Percentiles rank a stretch among this genome's conserved stretches.
These are phyloP conservation scores for Branchipolynoe longqiensis DNA, from an alignment of 2,888 invertebrate genomes.

Conservation along the genomic window DNA sequence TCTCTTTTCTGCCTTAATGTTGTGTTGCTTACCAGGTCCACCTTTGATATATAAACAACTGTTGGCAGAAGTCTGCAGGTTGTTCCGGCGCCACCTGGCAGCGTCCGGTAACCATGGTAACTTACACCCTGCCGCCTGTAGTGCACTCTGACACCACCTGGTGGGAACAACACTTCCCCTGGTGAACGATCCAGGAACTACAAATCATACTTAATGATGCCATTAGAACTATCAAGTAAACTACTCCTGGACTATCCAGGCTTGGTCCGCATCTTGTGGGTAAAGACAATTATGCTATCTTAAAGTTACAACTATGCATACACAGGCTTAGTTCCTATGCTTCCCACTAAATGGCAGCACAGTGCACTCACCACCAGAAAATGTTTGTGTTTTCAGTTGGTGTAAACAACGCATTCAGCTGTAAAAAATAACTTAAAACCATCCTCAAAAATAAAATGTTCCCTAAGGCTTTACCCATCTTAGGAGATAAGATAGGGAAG, in stretches of 20 bases:
- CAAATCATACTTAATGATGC: neutral
- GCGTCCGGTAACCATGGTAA: neutral
- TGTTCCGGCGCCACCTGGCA: neutral
- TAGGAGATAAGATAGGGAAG: conserved; percentile 35
- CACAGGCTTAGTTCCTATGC: neutral
- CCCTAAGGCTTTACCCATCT: conserved; percentile 37
- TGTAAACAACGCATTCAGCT: conserved; percentile 51
- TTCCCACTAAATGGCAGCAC: neutral
- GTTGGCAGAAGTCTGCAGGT: neutral
- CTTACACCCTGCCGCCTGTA: neutral
- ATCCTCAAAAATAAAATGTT: conserved; percentile 35
- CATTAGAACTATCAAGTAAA: neutral
- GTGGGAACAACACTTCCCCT: neutral
- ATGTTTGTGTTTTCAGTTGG: conserved; percentile 26
- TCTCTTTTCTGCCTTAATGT: neutral
- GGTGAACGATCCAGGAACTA: neutral
- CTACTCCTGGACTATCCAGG: neutral
- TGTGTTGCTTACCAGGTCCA: conserved; percentile 23
- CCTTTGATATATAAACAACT: conserved; percentile 10
- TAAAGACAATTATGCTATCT: conserved; percentile 3
- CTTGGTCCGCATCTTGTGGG: neutral
- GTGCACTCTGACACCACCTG: neutral
- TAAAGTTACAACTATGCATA: neutral
- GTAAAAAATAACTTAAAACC: conserved; percentile 56
- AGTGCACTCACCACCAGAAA: neutral